Evolutionary conservation across 2,888 invertebrate species (phyloP), one percentile per base, ranked within the genome.

Genomic region (Caenorhabditis becei): DNA sequence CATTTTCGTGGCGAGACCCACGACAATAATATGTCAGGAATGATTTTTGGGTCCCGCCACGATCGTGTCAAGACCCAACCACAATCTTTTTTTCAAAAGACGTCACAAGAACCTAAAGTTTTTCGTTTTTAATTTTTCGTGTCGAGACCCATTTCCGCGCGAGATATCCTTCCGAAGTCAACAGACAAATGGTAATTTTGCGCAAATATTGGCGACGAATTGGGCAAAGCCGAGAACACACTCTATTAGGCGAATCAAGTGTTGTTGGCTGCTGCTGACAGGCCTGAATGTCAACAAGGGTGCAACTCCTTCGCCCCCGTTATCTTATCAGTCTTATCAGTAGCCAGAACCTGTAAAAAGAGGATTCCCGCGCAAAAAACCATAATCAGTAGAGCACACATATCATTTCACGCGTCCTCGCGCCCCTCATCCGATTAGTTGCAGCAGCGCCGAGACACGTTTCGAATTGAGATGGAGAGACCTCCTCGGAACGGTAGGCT

Each of bases 141-240:
- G n/a, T n/a, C n/a, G n/a, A n/a, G n/a, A n/a, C n/a, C n/a, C n/a
- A n/a, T n/a, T n/a, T n/a, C n/a, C n/a, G n/a, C n/a, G n/a, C n/a
- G n/a, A n/a, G n/a, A n/a, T n/a, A n/a, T n/a, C n/a, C 16, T 24
- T 16, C 23, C 49, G 5, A 8, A 49, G 23, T 35, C 20, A 37
- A 59, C 23, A 47, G 49, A 49, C 14, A 49, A 71, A 71, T 54
- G 70, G 59, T 51, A 58, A 59, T 71, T 63, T 54, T 47, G 56
- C n/a, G 59, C 65, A 66, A 66, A 74, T 74, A 66, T 74, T 74
- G 56, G 65, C 74, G 74, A 65, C 47, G 56, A 59, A 58, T 26
- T 74, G 74, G n/a, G 59, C 58, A 58, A 44, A 16, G 35, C 54
- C 32, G 16, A 14, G 14, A 47, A 41, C 23, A 54, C 62, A 53